Base-by-base conservation (phyloP, 2,113 vertebrate genomes). In the Electrona antarctica region DNA sequence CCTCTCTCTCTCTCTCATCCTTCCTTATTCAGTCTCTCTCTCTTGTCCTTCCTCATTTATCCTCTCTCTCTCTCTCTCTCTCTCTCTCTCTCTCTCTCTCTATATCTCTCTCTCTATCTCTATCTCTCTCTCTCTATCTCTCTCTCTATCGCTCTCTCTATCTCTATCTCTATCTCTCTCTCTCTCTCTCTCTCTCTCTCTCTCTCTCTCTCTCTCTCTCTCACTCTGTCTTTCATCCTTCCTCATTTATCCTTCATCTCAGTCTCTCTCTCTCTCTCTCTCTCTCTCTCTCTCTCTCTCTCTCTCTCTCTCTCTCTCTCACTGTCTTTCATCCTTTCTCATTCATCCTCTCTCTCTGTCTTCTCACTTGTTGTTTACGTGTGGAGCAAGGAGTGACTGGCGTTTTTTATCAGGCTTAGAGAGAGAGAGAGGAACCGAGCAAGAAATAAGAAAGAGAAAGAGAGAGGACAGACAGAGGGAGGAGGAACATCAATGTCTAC, bases 361-460 rank as follows among this genome's bases (percentile, higher is more conserved):
- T 65, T 74, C 85, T 91, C 71, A 77, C 85, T 87, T 86, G 86
- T 86, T 86, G 87, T 87, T 88, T 90, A 88, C 88, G 75, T 87
- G 81, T 55, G 57, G 76, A 85, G 75, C 71, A 60, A 74, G 71
- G 83, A 71, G 86, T 86, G 87, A 88, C 82, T 87, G 86, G 80
- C 85, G 77, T 90, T 89, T 91, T 86, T 80, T 88, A 86, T 84
- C 15, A 41, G 33, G 73, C 75, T 21, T 21, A 64, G 83, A 69
- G 64, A 84, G 82, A 77, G 60, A 81, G 63, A 64, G 76, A 83
- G 76, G 80, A 80, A 78, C 60, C 76, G 74, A 80, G 80, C 5
- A 49, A 59, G 59, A 33, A 45, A 21, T 41, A 48, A 60, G 69
- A 70, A 75, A 62, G 64, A 55, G 71, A 85, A 80, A 69, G 69